Evolutionary conservation across 2,888 invertebrate genomes (phyloP), one percentile per base, ranked within the genome.

Genomic region (Lithophane semibrunnea): DNA sequence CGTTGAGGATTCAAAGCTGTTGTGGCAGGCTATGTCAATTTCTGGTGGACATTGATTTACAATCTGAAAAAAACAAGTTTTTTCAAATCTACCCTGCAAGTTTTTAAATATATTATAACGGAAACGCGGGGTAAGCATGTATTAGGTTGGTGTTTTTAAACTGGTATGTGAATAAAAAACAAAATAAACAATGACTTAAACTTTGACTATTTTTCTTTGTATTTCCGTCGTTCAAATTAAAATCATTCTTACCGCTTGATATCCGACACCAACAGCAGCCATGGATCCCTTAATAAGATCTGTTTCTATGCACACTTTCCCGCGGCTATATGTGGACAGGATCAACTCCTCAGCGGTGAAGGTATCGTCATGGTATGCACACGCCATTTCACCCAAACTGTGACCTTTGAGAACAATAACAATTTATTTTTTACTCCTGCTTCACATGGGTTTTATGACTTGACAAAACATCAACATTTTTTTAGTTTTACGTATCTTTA

Each of bases 271-370:
- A 44, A 99, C 97, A 13, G 99, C 98, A 29, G 99, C 99, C 99
- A 99, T 99, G 16, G 98, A 97, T 44, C 98, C 98, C n/a, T 92
- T 93, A 29, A 98, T 97, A 68, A 98, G 94, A 13, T 97, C 95
- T 0, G 97, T 97, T 80, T 98, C 97, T 8, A 97, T 87, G 47
- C 98, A 97, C 0, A 98, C 98, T 80, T 97, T 96, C 8, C 98
- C 98, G 84, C 99, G 97, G 89, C 98, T 98, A 92, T 98, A 99
- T 0, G 99, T 98, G 3, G 98, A 97, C 21, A 98, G 93, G 61
- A 99, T 97, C 94, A 98, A 97, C 93, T 99, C 98, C 90, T 99
- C 98, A 2, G 97, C 97, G 0, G 98, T 98, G 75, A 99, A 97
- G 67, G 98, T 98, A 2, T 98, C 91, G 47, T 95, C 95, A 3